Evolutionary conservation across 2,113 vertebrate genomes (phyloP).

Genomic region (Hydrolagus affinis): DNA sequence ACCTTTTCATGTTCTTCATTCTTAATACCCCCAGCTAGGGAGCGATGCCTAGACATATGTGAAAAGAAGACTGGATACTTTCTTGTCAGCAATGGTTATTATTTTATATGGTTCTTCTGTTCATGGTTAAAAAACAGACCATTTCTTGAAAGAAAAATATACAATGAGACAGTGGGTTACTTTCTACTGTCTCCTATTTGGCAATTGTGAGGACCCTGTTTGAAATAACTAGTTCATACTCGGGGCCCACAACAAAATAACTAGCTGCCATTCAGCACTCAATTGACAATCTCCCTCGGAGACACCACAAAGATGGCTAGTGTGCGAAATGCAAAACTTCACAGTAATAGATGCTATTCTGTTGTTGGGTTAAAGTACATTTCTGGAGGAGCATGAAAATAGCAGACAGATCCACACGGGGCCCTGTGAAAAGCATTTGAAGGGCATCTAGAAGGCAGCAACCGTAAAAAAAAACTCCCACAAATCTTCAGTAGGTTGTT

Average conservation of each 20-base stretch:
- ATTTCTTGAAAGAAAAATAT: neutral
- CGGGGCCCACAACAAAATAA: neutral
- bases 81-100: neutral
- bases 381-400: neutral
- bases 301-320: neutral
- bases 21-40: neutral
- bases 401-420: too few species aligned
- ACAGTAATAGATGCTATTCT: neutral
- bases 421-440: too few species aligned
- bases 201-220: neutral
- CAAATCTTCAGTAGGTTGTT: too few species aligned
- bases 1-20: neutral
- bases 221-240: constrained; percentile 15
- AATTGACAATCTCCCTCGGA: neutral
- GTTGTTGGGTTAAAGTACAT: neutral
- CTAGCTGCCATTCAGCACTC: neutral
- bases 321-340: neutral
- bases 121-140: neutral
- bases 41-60: neutral
- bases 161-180: neutral
- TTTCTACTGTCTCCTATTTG: neutral
- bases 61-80: constrained; percentile 14
- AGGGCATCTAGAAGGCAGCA: too few species aligned
- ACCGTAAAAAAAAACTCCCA: too few species aligned
- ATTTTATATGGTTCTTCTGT: too few species aligned